phyloP scores from a whole-genome alignment of 2,113 vertebrate species.

The Nicator chloris region DNA sequence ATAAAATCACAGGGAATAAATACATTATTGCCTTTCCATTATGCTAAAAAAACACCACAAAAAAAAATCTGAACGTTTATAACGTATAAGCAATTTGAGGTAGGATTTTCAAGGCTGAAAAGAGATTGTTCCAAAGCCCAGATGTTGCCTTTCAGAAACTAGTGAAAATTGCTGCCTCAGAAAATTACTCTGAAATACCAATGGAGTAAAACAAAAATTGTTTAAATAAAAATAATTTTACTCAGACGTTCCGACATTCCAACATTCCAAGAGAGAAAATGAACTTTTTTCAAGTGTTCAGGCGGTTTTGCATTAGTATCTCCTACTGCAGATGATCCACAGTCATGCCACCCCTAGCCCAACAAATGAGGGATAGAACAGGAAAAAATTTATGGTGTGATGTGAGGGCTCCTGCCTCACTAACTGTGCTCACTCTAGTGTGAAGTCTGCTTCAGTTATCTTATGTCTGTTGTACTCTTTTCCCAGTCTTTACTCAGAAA shows the following conservation, averaged over 20 bases:
- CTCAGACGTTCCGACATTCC: neutral
- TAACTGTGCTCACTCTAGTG: neutral
- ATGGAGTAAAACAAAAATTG: constrained; percentile 22
- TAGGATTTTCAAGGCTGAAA: constrained; percentile 50
- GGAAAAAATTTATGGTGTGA: neutral
- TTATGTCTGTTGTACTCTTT: neutral
- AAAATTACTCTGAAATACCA: constrained; percentile 39
- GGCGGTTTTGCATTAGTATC: neutral
- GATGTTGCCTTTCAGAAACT: constrained; percentile 54
- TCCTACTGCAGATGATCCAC: neutral
- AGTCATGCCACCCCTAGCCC: neutral
- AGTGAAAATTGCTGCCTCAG: constrained; percentile 37
- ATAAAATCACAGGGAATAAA: constrained; percentile 11
- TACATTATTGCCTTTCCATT: neutral
- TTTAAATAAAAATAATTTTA: constrained; percentile 26
- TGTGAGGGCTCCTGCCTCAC: neutral
- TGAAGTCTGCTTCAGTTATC: neutral
- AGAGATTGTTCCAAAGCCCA: constrained; percentile 39
- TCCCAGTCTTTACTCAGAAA: neutral
- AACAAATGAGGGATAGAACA: neutral
- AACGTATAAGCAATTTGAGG: constrained; percentile 1
- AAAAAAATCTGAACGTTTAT: neutral
- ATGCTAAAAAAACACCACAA: neutral
- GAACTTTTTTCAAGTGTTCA: neutral
- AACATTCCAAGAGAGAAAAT: neutral